These are phyloP conservation scores for Halictus ligatus DNA, from an alignment of 2,888 invertebrate genomes.

Conservation along the genomic window DNA sequence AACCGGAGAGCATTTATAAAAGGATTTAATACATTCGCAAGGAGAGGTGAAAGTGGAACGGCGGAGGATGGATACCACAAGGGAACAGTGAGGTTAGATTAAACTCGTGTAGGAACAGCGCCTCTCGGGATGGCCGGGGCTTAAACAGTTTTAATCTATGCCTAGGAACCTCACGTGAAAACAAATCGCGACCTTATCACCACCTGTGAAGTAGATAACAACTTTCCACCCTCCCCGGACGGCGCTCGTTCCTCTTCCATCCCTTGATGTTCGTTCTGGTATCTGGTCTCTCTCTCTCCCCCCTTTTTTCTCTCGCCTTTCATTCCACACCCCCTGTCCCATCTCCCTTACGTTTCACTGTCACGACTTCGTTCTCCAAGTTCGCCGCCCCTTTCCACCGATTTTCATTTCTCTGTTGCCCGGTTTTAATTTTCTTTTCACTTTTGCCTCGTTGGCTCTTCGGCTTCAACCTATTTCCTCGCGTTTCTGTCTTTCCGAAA, in stretches of 20 bases:
- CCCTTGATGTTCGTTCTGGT: slow-evolving; percentile 35
- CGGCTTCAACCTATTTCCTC: slow-evolving; percentile 3
- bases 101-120: slow-evolving; percentile 78
- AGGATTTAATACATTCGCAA: slow-evolving; percentile 61
- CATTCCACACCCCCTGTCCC: slow-evolving; percentile 32
- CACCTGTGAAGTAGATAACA: slow-evolving; percentile 81
- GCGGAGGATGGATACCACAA: slow-evolving; percentile 67
- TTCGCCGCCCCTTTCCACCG: slow-evolving; percentile 22
- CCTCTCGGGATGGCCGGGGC: slow-evolving; percentile 74
- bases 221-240: slow-evolving; percentile 78
- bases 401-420: not conserved
- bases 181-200: slow-evolving; percentile 83
- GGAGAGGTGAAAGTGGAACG: slow-evolving; percentile 62
- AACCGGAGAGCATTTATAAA: slow-evolving; percentile 48
- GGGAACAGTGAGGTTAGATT: slow-evolving; percentile 78
- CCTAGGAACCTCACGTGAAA: slow-evolving; percentile 77
- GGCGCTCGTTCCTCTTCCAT: slow-evolving; percentile 40
- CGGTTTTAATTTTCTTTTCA: slow-evolving; percentile 25
- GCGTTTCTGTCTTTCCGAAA: slow-evolving; percentile 31
- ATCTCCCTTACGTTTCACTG: slow-evolving; percentile 30
- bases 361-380: slow-evolving; percentile 5
- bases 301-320: not conserved
- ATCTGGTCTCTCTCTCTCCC: slow-evolving; percentile 51
- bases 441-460: slow-evolving; percentile 26
- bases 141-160: slow-evolving; percentile 80